phyloP scores from a whole-genome alignment of 2,113 vertebrate genomes.

The Entomyzon cyanotis region DNA sequence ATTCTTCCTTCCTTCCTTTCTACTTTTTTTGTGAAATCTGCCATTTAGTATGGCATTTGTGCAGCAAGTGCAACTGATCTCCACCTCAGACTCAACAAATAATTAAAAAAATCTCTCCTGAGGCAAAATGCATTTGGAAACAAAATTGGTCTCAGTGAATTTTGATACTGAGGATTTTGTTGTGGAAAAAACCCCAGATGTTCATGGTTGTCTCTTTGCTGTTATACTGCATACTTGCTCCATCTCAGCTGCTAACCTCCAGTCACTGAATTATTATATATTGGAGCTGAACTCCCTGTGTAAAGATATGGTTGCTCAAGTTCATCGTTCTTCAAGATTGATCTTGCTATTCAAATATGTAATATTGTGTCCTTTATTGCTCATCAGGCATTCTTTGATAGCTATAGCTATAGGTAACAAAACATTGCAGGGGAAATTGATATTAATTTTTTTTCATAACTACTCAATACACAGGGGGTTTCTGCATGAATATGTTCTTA shows the following conservation, averaged over 20 bases:
- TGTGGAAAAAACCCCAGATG: background rate
- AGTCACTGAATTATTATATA: background rate
- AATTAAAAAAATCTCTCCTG: background rate
- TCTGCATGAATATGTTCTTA: background rate
- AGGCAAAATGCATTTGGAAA: background rate
- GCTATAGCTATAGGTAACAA: background rate
- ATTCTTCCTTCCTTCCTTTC: background rate
- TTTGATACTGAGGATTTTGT: background rate
- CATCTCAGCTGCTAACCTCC: background rate
- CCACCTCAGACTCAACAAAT: rapidly evolving
- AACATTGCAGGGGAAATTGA: background rate
- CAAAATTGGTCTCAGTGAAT: background rate
- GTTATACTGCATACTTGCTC: background rate
- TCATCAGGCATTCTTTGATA: background rate
- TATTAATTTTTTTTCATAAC: background rate
- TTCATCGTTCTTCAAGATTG: background rate
- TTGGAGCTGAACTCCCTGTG: background rate
- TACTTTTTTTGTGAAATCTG: background rate
- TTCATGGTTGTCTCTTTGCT: background rate
- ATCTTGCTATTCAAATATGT: background rate
- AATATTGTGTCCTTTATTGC: background rate
- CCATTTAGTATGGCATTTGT: background rate
- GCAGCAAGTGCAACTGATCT: background rate
- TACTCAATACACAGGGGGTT: background rate
- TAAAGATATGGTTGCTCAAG: background rate